Base-by-base conservation (phyloP, 2,888 invertebrate genomes). In the Unio pictorum region DNA sequence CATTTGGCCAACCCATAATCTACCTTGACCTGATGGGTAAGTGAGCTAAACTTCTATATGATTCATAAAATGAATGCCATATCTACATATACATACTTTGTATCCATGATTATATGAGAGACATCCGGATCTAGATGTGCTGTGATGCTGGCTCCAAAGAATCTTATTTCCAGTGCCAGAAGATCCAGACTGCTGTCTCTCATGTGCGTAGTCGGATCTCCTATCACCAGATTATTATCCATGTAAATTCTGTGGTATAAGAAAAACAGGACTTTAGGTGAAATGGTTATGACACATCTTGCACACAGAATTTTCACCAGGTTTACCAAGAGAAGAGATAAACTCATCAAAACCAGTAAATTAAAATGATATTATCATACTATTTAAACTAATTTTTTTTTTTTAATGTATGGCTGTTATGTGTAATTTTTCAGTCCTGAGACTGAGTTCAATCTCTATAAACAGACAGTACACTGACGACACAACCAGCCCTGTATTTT, bases 131-230 rank as follows among this genome's bases (percentile, higher is more conserved):
- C 84, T 34, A 91, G 76, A 45, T 59, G 72, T 6, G 79, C 75
- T 6, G 84, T 68, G 54, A 90, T 68, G 23, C 78, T 81, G 34
- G 90, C 91, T 26, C 91, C 91, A 79, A 91, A 87, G 80, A 90
- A 89, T 61, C 87, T 78, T 68, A 91, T 84, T 74, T 91, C 88
- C 45, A 89, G 67, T 45, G 85, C 87, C 28, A 85, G 77, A 18
- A 89, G 75, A 23, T 89, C 88, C 64, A 90, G 82, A 18, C 76
- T 81, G 64, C 83, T 81, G 69, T 83, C 79, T 57, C 79, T 80
- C 61, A 88, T 85, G 62, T 82, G 82, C 4, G 88, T 85, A n/a
- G 74, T 71, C 7, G 71, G 56, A 60, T 87, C 86, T 54, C 80
- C 82, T 26, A 88, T 63, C 3, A 81, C 80, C 54, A 81, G 60